phyloP scores from a whole-genome alignment of 2,113 vertebrate genomes.

The Lepus europaeus region DNA sequence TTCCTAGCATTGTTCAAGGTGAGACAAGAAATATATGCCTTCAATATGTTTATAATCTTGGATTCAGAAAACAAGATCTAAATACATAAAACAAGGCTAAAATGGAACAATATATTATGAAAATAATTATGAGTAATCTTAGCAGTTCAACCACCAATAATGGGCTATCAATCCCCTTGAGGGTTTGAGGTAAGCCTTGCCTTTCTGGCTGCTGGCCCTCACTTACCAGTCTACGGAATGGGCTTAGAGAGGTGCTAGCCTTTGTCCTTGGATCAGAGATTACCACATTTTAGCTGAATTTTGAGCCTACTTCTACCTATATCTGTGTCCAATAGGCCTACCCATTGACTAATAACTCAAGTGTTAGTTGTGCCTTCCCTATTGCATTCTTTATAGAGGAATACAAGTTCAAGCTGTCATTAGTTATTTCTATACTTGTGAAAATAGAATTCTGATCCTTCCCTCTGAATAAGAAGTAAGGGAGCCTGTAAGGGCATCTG shows the following conservation, averaged over 20 bases:
- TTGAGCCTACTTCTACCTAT: background rate
- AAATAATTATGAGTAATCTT: background rate
- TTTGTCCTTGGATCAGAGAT: background rate
- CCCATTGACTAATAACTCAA: background rate
- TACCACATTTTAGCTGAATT: background rate
- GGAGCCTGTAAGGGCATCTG: background rate
- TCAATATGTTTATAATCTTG: background rate
- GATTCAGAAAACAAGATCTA: conserved; percentile 39
- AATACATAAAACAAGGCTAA: conserved; percentile 22
- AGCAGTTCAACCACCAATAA: background rate
- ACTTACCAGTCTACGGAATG: background rate
- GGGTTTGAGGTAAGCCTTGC: background rate
- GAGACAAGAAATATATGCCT: background rate
- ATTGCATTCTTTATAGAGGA: background rate
- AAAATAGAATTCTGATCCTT: background rate
- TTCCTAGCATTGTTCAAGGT: background rate
- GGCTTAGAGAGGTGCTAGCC: background rate
- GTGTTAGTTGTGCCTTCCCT: background rate
- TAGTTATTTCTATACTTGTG: background rate
- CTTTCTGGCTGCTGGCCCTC: background rate
- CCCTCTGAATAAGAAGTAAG: background rate
- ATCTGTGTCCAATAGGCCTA: background rate
- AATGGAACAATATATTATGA: background rate
- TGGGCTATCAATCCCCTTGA: background rate
- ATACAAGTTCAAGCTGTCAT: background rate